Base-by-base conservation (phyloP, 2,113 vertebrate genomes). In the Barbus barbus region DNA sequence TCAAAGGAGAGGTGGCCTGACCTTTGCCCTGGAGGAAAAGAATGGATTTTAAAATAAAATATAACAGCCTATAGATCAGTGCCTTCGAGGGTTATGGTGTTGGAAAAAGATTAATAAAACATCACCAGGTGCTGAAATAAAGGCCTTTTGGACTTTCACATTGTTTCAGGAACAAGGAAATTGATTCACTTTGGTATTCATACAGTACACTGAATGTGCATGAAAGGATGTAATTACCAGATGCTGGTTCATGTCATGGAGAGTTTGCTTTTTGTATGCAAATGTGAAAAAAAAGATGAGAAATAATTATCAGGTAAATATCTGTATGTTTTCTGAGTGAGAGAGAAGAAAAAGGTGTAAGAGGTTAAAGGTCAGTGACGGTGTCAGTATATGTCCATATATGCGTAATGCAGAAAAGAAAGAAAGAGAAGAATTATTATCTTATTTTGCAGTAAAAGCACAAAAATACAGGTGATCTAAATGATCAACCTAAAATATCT, bases 1-100 rank as follows among this genome's bases (percentile, higher is more conserved):
- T 38, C 31, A 82, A 71, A 69, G 5, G 46, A 69, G 63, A 33
- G 22, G 63, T 82, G 80, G 56, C 65, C 80, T 82, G 80, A 82
- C 80, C 65, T 71, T 33, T 82, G 65, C 80, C 78, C 46, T 1
- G 13, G n/a, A 56, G 61, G 65, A 53, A 71, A 71, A 33, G 20
- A 71, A 56, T 53, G 13, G 46, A 71, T 51, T 16, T 48, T 31
- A 41, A 46, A 61, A 20, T 71, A 12, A 53, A 82, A 71, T 71
- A 56, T 71, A 53, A 53, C 58, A 48, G 16, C 24, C 41, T 28
- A 51, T 74, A 74, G 72, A 74, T 75, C 73, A 75, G 73, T 48
- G 60, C 56, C 56, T 61, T 38, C 18, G 24, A 78, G 41, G 60
- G 41, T 65, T 67, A 48, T 31, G 24, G 78, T 67, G 60, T 61